These are phyloP conservation scores for Ostrea edulis DNA, from an alignment of 1,140 invertebrate genomes.

Conservation along the genomic window DNA sequence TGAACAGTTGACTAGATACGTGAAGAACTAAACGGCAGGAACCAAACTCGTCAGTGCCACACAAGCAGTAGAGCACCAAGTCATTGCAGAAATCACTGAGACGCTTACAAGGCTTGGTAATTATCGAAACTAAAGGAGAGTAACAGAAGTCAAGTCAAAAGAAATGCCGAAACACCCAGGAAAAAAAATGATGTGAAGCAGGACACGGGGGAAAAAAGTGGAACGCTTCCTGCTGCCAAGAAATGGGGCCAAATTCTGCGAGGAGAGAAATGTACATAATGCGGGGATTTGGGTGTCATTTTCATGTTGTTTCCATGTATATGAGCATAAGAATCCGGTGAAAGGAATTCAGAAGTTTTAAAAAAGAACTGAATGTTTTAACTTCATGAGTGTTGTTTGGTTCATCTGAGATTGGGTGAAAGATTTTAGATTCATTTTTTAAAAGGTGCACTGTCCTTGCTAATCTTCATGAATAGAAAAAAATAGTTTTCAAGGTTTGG, in stretches of 20 bases:
- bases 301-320: not conserved
- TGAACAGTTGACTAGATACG: not conserved
- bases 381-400: slow-evolving; percentile 8
- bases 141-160: not conserved
- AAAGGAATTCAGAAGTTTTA: slow-evolving; percentile 20
- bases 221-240: not conserved
- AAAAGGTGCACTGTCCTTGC: not conserved
- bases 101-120: not conserved
- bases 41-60: slow-evolving; percentile 9
- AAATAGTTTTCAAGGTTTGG: slow-evolving; percentile 12
- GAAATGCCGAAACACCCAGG: slow-evolving; percentile 2
- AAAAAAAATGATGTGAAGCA: not conserved
- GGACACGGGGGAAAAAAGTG: not conserved
- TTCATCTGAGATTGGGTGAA: not conserved
- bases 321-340: not conserved
- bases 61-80: not conserved
- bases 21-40: not conserved
- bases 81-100: not conserved
- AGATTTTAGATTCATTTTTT: not conserved
- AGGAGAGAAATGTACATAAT: not conserved
- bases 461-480: not conserved
- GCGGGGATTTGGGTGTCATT: not conserved
- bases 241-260: not conserved
- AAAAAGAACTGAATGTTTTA: not conserved
- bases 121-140: slow-evolving; percentile 17